These are phyloP conservation scores for Lerista edwardsae DNA, from an alignment of 2,797 vertebrate genomes.

Conservation along the genomic window DNA sequence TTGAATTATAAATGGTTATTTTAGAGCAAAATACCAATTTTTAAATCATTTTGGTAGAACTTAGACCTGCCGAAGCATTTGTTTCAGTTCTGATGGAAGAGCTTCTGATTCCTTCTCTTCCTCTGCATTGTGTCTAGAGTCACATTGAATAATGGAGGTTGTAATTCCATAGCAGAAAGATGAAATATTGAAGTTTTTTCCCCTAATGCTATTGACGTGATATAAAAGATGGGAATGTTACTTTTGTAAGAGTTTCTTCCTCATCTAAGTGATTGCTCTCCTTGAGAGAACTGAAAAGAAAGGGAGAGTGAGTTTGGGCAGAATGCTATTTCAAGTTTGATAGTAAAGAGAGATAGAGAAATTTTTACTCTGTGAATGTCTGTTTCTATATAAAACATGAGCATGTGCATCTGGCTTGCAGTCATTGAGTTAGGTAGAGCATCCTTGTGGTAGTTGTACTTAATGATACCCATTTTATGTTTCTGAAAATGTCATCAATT, in stretches of 20 bases:
- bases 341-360: not conserved
- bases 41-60: not conserved
- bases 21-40: too few relatives aligned
- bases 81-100: not conserved
- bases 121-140: conserved; percentile 25
- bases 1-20: not conserved
- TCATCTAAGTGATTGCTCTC: conserved; percentile 53
- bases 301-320: conserved; percentile 28
- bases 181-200: conserved; percentile 56
- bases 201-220: conserved; percentile 26
- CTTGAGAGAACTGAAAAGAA: conserved; percentile 42
- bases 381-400: conserved; percentile 43
- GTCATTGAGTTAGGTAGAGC: conserved; percentile 48
- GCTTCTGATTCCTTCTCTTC: not conserved
- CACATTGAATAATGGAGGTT: not conserved
- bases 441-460: conserved; percentile 68
- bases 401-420: conserved; percentile 55
- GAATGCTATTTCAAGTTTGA: not conserved
- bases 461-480: conserved; percentile 77
- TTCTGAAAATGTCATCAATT: conserved; percentile 80
- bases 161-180: conserved; percentile 40
- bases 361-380: not conserved
- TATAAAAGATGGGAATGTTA: conserved; percentile 31
- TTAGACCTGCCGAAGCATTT: not conserved
- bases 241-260: conserved; percentile 15